Evolutionary conservation across 2,113 vertebrate species (phyloP), one percentile per base, ranked within the genome.

Genomic region (Phyllostomus discolor): DNA sequence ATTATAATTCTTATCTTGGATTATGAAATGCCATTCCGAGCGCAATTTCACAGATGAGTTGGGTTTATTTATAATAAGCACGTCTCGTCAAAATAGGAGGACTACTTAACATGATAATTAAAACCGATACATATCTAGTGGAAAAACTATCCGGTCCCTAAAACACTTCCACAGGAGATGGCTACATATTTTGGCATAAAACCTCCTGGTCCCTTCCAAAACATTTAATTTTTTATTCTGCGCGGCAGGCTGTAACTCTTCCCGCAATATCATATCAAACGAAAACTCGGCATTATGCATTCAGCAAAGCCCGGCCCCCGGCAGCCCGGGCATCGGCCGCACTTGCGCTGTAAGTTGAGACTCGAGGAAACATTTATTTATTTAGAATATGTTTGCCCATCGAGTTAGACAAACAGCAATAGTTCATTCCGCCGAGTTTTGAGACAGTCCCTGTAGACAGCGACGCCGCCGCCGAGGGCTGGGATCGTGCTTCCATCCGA

Each of bases 51-150:
- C 50, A 94, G 91, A 95, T 88, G 93, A 96, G 91, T 94, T 33
- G 3, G 57, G 83, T 96, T 98, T 97, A 96, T 97, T 98, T 97
- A 95, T 97, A 93, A 90, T 89, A 95, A 97, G 96, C 75, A 87
- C 66, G 85, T 86, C 93, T 91, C 95, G 95, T 96, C 94, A 96
- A 96, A 97, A 94, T 82, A 97, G 82, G 54, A 96, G 92, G 96
- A 57, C 94, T 93, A 70, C 92, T 98, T 97, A 95, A 97, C 92
- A 97, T 97, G 96, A 95, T 97, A 97, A 98, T 98, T 97, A 97
- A 97, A 98, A 97, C 88, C 4, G 97, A 98, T 96, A 96, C 96
- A 98, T 98, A 97, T 82, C 92, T 97, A 97, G 81, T 41, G 96
- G 92, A 91, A 97, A 98, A 97, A 82, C 67, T 92, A 93, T 72